These are phyloP conservation scores for Clarias laeviceps DNA, from an alignment of 2,797 vertebrate species.

Conservation along the genomic window DNA sequence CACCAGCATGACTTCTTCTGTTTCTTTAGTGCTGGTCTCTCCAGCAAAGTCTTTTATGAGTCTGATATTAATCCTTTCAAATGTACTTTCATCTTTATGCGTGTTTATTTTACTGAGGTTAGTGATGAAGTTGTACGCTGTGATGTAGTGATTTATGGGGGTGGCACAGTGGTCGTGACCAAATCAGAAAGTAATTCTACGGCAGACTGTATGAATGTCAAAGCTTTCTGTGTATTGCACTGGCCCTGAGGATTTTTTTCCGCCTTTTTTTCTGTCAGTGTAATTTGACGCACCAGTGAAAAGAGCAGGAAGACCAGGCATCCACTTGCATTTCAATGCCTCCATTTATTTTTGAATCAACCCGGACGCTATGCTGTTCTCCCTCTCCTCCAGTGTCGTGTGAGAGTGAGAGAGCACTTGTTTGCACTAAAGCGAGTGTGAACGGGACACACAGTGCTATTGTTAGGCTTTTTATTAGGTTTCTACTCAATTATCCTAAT, in stretches of 20 bases:
- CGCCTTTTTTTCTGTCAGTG: conserved; percentile 19
- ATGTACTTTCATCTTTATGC: conserved; percentile 19
- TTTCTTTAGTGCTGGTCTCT: neutral
- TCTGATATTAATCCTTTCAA: conserved; percentile 21
- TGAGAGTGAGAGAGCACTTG: conserved; percentile 16
- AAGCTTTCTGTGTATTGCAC: conserved; percentile 33
- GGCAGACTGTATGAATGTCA: conserved; percentile 42
- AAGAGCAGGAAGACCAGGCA: conserved; percentile 36
- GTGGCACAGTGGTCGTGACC: conserved; percentile 29
- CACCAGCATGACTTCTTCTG: neutral
- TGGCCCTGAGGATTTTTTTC: conserved; percentile 28
- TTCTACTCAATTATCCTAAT: conserved; percentile 40
- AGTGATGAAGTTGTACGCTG: conserved; percentile 24
- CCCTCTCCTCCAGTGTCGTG: neutral
- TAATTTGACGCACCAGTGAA: conserved; percentile 53
- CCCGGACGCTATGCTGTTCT: conserved; percentile 6
- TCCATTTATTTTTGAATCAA: conserved; percentile 34
- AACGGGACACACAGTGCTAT: conserved; percentile 25
- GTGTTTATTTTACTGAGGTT: conserved; percentile 22
- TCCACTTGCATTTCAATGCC: conserved; percentile 54
- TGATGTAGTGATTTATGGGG: too few species aligned
- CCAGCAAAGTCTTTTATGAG: neutral
- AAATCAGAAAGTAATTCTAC: conserved; percentile 1
- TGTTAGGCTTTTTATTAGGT: conserved; percentile 27
- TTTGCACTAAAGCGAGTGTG: conserved; percentile 17